Percentiles rank a stretch among this genome's conserved stretches.
Evolutionary conservation across 2,113 vertebrate species (phyloP).

Genomic region (Dicrurus megarhynchus): DNA sequence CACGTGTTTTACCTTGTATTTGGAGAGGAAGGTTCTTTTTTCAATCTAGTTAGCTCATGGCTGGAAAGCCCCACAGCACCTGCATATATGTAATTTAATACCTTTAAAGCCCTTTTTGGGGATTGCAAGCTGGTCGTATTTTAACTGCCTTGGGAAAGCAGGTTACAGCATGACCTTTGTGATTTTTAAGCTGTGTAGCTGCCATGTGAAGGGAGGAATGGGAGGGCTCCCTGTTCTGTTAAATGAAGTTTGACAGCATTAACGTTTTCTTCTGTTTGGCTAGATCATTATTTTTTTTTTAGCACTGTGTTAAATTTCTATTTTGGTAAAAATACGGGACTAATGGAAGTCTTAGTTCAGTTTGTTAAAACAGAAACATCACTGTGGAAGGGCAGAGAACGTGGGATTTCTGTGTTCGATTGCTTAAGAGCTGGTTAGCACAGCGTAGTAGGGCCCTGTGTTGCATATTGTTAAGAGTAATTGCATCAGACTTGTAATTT

Average conservation of each 20-base stretch:
- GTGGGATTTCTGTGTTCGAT: background rate
- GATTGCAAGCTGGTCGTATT: slow-evolving; percentile 8
- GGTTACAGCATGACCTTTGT: background rate
- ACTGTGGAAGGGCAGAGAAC: background rate
- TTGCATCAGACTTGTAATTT: background rate
- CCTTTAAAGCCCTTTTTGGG: background rate
- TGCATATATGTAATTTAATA: slow-evolving; percentile 35
- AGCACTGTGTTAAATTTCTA: background rate
- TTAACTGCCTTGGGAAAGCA: slow-evolving; percentile 14
- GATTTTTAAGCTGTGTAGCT: background rate
- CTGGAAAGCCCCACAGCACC: slow-evolving; percentile 54
- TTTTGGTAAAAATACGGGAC: background rate
- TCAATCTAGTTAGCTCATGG: slow-evolving; percentile 7
- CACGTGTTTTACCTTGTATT: background rate
- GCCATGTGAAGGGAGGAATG: background rate
- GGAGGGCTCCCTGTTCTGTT: background rate
- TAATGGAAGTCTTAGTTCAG: background rate
- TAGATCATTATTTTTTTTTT: background rate
- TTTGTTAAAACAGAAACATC: background rate
- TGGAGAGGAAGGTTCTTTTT: slow-evolving; percentile 12
- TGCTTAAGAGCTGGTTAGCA: background rate
- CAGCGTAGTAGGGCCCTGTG: background rate
- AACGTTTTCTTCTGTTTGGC: background rate
- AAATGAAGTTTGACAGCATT: background rate
- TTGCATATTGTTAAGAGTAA: background rate